Conservation (phyloP, 2,113 vertebrate species). For the Pseudopipra pipra region DNA sequence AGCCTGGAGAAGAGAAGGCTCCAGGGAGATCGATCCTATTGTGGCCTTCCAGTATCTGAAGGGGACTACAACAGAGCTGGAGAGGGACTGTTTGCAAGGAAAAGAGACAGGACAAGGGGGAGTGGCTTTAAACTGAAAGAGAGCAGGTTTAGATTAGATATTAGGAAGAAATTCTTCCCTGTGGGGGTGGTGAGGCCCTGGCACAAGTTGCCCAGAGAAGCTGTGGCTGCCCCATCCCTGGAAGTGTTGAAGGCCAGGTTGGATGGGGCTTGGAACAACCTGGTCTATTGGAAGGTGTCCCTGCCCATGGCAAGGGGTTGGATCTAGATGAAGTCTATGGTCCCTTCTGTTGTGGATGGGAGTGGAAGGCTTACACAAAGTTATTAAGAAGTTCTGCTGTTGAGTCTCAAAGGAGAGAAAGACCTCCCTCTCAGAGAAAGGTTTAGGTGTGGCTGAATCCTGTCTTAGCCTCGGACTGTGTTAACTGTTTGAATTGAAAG, state of each 20-base stretch:
- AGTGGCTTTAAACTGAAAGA: background rate
- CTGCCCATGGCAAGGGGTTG: background rate
- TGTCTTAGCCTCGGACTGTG: no score
- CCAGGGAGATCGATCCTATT: background rate
- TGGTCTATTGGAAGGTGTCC: background rate
- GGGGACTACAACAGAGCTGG: background rate
- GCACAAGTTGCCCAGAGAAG: background rate
- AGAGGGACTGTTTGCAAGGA: background rate
- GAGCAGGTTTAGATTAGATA: background rate
- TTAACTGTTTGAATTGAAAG: no score
- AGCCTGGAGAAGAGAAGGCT: background rate
- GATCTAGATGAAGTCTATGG: background rate
- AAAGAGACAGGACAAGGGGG: background rate
- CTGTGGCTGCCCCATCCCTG: fast-evolving
- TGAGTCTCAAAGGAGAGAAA: no score
- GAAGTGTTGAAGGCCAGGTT: background rate
- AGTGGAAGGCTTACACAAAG: no score
- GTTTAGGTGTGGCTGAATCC: no score
- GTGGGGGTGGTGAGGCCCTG: background rate
- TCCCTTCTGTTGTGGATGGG: background rate
- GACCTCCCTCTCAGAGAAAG: no score
- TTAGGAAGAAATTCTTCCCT: background rate
- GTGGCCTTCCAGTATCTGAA: background rate
- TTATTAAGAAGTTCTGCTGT: no score
- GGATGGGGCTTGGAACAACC: background rate